Evolutionary conservation across 2,888 invertebrate genomes (phyloP).

Genomic region (Dryadula phaetusa): DNA sequence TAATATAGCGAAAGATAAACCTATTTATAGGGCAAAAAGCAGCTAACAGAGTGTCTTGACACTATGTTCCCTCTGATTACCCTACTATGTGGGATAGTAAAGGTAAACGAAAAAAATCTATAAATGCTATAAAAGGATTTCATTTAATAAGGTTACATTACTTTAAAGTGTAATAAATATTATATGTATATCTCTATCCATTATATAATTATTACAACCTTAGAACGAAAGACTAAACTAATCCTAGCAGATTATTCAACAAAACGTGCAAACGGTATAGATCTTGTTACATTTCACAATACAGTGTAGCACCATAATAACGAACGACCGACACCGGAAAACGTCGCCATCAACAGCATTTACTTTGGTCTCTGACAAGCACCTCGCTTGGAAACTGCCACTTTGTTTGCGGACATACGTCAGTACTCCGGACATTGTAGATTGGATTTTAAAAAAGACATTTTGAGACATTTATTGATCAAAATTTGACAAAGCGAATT

Average conservation of each 20-base stretch:
- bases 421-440: constrained; percentile 12
- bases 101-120: no score
- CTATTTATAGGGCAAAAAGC: no score
- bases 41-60: no score
- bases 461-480: not conserved
- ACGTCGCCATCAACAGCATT: constrained; percentile 32
- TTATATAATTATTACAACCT: not conserved
- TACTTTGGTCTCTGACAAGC: constrained; percentile 24
- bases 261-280: not conserved
- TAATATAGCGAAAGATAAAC: not conserved
- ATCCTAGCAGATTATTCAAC: constrained; percentile 8
- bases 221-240: constrained; percentile 1
- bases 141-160: no score
- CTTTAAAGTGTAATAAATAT: no score
- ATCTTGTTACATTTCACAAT: constrained; percentile 18
- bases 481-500: not conserved
- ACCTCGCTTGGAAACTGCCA: constrained; percentile 31
- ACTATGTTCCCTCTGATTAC: no score
- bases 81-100: no score
- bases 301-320: constrained; percentile 27
- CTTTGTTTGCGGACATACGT: constrained; percentile 29
- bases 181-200: no score
- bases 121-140: no score
- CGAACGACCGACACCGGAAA: constrained; percentile 31
- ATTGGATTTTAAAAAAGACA: constrained; percentile 13